Base-by-base conservation (phyloP, 2,113 vertebrate species). In the Dasyornis broadbenti region DNA sequence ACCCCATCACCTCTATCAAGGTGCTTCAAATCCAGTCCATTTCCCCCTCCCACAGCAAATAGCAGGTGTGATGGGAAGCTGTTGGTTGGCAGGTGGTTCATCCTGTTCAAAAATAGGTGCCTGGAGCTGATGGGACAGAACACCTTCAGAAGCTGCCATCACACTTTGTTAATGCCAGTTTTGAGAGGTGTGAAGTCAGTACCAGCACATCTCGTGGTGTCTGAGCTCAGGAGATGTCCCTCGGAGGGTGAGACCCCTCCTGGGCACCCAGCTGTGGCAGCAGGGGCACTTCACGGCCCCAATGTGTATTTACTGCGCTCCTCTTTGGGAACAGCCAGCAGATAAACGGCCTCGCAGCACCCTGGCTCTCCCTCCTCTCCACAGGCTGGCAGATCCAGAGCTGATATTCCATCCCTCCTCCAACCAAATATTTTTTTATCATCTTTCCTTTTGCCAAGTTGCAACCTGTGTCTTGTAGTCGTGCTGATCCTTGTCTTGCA, bases 401-500 rank as follows among this genome's bases (percentile, higher is more conserved):
- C 23, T 82, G 50, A 50, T 61, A 77, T 53, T 80, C n/a, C 11
- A 7, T 15, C 33, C 27, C 11, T 9, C 31, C 17, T 30, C 35
- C 28, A 61, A 26, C 5, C 10, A 3, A 7, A 2, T 66, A 37
- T 23, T 26, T 11, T 30, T n/a, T 40, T 18, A n/a, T n/a, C 39
- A 10, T 24, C 27, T 86, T 83, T 93, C 24, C 53, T 88, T 69
- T 92, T 79, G 26, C 89, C 86, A 90, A 60, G 61, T 52, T 81
- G 76, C 65, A 82, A 33, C 80, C 84, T 72, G 47, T 86, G 81
- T 78, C 60, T 49, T 90, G 94, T 82, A 91, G 89, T 50, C 44
- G 53, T 86, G 84, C 92, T 86, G 90, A 70, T 96, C 86, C 90
- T 90, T 95, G 75, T 90, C 91, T 91, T 39, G 40, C 22, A 7